Conservation (phyloP, 2,797 vertebrate genomes). For the Triplophysa yarkandensis region DNA sequence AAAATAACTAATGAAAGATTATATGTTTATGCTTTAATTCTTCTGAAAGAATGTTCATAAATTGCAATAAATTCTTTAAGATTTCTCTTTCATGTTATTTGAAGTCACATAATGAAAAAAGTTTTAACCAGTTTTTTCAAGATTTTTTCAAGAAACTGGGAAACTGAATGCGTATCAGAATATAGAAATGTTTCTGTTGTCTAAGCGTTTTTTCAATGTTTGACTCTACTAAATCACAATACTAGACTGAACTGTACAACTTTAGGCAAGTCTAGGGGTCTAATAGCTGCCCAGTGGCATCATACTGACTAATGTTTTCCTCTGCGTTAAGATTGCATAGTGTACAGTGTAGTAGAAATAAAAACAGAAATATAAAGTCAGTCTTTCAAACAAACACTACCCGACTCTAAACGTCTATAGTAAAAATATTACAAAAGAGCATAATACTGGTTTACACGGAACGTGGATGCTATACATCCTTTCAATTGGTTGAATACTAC, state of each 20-base stretch:
- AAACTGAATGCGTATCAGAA: not conserved
- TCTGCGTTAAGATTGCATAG: constrained; percentile 1
- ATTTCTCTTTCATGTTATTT: constrained; percentile 2
- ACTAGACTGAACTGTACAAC: not conserved
- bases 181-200: not conserved
- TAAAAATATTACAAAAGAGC: constrained; percentile 62
- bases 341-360: constrained; percentile 31
- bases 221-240: not conserved
- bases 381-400: constrained; percentile 41
- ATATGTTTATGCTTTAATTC: not conserved
- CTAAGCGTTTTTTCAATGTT: not conserved
- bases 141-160: not conserved
- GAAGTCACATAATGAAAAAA: not conserved
- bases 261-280: not conserved
- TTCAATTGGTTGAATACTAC: constrained; percentile 22
- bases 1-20: constrained; percentile 19
- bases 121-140: not conserved
- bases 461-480: constrained; percentile 16
- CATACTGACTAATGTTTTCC: not conserved
- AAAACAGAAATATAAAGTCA: constrained; percentile 15
- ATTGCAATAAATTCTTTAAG: not conserved
- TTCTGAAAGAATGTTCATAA: not conserved
- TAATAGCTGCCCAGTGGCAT: constrained; percentile 1
- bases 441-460: constrained; percentile 68
- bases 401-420: constrained; percentile 46